Evolutionary conservation across 2,797 vertebrate species (phyloP).

Genomic region (Dendrocincla fuliginosa): DNA sequence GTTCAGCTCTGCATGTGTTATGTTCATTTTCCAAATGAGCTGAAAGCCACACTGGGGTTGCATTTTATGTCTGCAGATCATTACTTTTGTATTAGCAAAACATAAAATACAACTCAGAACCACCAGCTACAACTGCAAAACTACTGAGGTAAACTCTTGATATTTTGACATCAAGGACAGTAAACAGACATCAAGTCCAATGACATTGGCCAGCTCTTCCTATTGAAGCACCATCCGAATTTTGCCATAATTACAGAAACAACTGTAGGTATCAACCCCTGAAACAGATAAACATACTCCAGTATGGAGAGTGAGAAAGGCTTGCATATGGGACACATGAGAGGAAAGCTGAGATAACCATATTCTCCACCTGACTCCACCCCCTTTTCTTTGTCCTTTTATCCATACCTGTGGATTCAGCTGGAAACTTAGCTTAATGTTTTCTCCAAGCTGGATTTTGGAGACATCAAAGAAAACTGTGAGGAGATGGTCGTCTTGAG

Average conservation of each 20-base stretch:
- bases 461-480: constrained; percentile 82
- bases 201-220: not conserved
- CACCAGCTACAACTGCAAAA: not conserved
- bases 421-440: constrained; percentile 76
- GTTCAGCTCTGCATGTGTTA: not conserved
- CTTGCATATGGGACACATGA: not conserved
- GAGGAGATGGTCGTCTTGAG: constrained; percentile 77
- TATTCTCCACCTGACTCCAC: not conserved
- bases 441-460: constrained; percentile 79
- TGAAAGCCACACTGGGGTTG: not conserved
- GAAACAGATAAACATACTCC: not conserved
- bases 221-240: not conserved
- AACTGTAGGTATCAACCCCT: not conserved
- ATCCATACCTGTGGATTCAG: constrained; percentile 75
- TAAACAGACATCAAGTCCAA: not conserved
- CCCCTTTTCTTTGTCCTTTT: not conserved
- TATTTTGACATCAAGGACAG: not conserved
- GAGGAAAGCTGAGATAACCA: not conserved
- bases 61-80: not conserved
- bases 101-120: not conserved
- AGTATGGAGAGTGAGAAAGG: not conserved
- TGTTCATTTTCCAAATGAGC: not conserved
- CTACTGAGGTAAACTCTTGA: not conserved
- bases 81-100: not conserved
- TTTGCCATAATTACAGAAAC: not conserved